Base-by-base conservation (phyloP, 2,888 invertebrate genomes). In the Drosophila histrio region DNA sequence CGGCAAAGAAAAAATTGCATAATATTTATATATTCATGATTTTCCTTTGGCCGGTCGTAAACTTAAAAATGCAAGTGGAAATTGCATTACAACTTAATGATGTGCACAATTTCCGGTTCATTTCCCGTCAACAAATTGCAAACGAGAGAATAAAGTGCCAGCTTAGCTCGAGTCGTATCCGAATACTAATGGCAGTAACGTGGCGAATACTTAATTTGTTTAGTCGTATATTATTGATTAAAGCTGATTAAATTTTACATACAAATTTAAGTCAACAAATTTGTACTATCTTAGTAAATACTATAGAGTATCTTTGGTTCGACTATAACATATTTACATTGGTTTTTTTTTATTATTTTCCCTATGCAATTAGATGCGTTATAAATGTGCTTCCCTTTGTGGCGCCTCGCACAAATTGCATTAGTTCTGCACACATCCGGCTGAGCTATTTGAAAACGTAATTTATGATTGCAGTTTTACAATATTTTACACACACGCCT, bases 101-200 rank as follows among this genome's bases (percentile, higher is more conserved):
- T 69, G 77, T 65, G 66, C 60, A 46, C 69, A 87, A 41, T 82
- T 81, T 87, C 87, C 83, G 60, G 28, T 82, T 60, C 61, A 85
- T 72, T 87, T 82, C 79, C 79, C 46, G 65, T 56, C 61, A 47
- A 60, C 44, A 61, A 77, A 62, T 72, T 83, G 62, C 66, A 65
- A 28, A 60, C 26, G 41, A 21, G 41, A 54, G 61, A 56, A 58
- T 62, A 26, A 64, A 79, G 44, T 52, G 59, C 21, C 50, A 46
- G 15, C 17, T 36, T 24, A 52, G 44, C 44, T 17, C 2, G 17
- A 44, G n/a, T n/a, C n/a, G n/a, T n/a, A n/a, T 26, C 11, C 26
- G n/a, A 17, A 17, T 26, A 9, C 26, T 11, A 28, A 17, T 15
- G 7, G 28, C 3, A 17, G 3, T n/a, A 6, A 6, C 15, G 13